Evolutionary conservation across 1,140 invertebrate species (phyloP), one percentile per base, ranked within the genome.

Genomic region (Pararge aegeria): DNA sequence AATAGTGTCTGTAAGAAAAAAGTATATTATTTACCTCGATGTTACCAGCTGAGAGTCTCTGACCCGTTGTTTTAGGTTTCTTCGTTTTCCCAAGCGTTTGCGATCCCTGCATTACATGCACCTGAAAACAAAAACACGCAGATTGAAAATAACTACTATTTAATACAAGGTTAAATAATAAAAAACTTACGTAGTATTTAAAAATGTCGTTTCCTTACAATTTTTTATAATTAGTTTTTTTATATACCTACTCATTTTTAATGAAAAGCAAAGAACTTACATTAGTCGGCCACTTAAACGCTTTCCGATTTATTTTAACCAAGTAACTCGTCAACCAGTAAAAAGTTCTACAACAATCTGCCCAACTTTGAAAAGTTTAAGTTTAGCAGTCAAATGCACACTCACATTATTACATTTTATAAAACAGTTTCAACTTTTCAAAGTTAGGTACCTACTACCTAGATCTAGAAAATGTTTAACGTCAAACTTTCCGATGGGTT

Each of bases 41-140:
- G 69, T 96, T 94, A 37, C 96, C 96, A 58, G 97, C 96, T 30
- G 97, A 98, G 76, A 97, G 95, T 53, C 97, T 92, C 74, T 98
- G 97, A 29, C 86, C 87, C 2, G 75, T 75, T 48, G 94, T 94
- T 66, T 94, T 93, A 24, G 94, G 94, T 38, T 93, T 92, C 72
- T 95, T 94, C 1, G 94, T 93, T 72, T 94, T 95, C 21, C 93
- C 93, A 54, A 95, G 83, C 9, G 94, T 95, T 68, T 94, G 94
- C 2, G 93, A 94, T 21, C 93, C 93, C 78, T 94, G 93, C 73
- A 93, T 91, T 44, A 94, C 91, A 63, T 91, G 87, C 18, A 93
- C 87, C 87, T 94, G 79, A 34, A 64, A 73, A 46, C 3, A 18
- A 50, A 54, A 61, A 40, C 30, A n/a, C n/a, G n/a, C n/a, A n/a